Evolutionary conservation across 1,140 invertebrate species (phyloP), one percentile per base, ranked within the genome.

Genomic region (Druon quercuslanigerum): DNA sequence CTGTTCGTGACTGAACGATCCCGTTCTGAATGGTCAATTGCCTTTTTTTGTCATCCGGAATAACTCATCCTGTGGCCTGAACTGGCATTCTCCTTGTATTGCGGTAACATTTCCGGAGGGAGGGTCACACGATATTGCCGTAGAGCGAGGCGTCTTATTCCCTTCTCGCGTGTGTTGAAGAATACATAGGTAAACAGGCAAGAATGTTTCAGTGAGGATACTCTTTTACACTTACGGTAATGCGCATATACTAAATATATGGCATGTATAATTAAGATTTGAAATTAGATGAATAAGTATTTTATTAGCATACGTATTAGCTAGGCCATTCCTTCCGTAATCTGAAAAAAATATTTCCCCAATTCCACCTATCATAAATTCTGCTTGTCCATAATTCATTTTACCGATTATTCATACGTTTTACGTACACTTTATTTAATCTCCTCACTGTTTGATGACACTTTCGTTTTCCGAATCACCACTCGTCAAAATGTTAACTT

Each of bases 51-150:
- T 66, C 33, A 66, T 66, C 60, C 60, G 60, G 60, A 66, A 66
- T 66, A 66, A 66, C 60, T 66, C 60, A 66, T 66, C 40, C 60
- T 66, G 25, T 14, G 60, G 60, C 25, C 60, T 66, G 33, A 40
- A 46, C 60, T 66, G 60, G 60, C 40, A 66, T 66, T 66, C 14
- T 66, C 60, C 20, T 66, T 16, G 25, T 66, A 33, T 66, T 66
- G 60, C 60, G 60, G 60, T 66, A 66, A 66, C 60, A 33, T 66
- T 66, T 66, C 60, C 60, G 60, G 60, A 66, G 60, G 14, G 60
- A n/a, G 60, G 60, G 60, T 40, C 60, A 66, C 60, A 66, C 60
- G 60, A 66, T 66, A 66, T 66, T 66, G 60, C 60, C 60, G n/a
- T 16, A 33, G 25, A 66, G 40, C 33, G 40, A 66, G 60, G 60